Evolutionary conservation across 2,888 invertebrate species (phyloP).

Genomic region (Amphipoea lucens): DNA sequence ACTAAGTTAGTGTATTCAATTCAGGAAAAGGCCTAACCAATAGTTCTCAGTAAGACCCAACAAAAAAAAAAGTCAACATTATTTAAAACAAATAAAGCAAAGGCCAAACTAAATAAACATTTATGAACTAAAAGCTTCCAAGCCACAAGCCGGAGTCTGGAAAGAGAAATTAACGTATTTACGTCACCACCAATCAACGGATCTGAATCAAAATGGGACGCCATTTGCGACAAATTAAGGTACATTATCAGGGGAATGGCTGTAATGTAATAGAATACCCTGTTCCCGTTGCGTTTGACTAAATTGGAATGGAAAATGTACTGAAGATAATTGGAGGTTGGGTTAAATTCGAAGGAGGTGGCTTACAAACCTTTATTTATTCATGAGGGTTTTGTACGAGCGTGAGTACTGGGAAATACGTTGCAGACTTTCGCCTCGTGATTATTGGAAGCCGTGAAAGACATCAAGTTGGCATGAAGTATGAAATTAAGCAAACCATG

Average conservation of each 20-base stretch:
- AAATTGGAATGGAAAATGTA: constrained; percentile 59
- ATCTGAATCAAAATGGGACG: constrained; percentile 61
- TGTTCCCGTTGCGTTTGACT: constrained; percentile 63
- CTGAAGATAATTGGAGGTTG: constrained; percentile 32
- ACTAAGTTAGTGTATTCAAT: background rate
- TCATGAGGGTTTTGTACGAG: background rate
- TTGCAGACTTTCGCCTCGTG: background rate
- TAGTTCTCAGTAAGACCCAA: background rate
- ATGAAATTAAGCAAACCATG: background rate
- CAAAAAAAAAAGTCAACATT: constrained; percentile 18
- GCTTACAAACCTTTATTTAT: constrained; percentile 36
- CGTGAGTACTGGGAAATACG: background rate
- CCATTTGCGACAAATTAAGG: constrained; percentile 67
- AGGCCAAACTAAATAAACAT: constrained; percentile 33
- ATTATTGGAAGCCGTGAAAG: background rate
- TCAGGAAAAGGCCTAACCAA: background rate
- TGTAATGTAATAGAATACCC: constrained; percentile 61
- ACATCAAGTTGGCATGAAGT: background rate
- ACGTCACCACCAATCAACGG: constrained; percentile 49
- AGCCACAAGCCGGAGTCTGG: constrained; percentile 17
- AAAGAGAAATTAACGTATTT: constrained; percentile 51
- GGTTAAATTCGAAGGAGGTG: constrained; percentile 29
- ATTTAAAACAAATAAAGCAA: constrained; percentile 17
- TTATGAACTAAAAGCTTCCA: constrained; percentile 39
- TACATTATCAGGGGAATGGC: constrained; percentile 67